Evolutionary conservation across 92 coral and sea anemone species (phyloP), one percentile per base, ranked within the genome.

Genomic region (Zoanthus sociatus): DNA sequence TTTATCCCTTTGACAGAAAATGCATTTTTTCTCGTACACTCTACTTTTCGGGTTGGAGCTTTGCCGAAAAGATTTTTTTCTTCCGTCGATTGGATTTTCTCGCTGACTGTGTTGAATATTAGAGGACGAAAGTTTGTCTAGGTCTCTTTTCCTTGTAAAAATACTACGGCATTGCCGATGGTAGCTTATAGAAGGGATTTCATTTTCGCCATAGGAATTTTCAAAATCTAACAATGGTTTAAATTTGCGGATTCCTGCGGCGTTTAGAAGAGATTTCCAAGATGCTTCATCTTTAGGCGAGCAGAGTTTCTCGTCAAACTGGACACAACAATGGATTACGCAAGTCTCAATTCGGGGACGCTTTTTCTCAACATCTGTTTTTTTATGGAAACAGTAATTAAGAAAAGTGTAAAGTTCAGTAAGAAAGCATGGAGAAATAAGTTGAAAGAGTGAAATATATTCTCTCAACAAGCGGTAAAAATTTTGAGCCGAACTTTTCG

Each of bases 151-250:
- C 94, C 88, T 87, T 60, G 93, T 87, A 54, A 91, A 91, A 47
- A 87, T 7, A 69, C 91, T 88, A 63, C 89, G 91, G 51, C 93
- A 91, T 84, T 87, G 88, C 76, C 87, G 82, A 75, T 91, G 91
- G 87, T 91, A 88, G 51, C 75, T 68, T 42, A 87, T 79, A 78
- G 30, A 17, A 17, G 79, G 84, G 78, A 83, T 79, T 61, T 91
- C 76, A 54, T 54, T 54, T 54, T 64, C 70, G 70, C 33, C 70
- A 64, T 64, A 64, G 70, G 31, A 64, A 64, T 64, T 64, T 64
- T 64, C 45, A 31, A 55, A 42, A 42, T 73, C 78, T 73, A 42
- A 73, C 56, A 73, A 42, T 48, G 50, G 50, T 73, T 42, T 48
- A 73, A 73, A 73, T 42, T 14, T 37, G 56, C 46, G 45, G 69